Base-by-base conservation (phyloP, 2,888 invertebrate species). In the Ptychoptera albimana region DNA sequence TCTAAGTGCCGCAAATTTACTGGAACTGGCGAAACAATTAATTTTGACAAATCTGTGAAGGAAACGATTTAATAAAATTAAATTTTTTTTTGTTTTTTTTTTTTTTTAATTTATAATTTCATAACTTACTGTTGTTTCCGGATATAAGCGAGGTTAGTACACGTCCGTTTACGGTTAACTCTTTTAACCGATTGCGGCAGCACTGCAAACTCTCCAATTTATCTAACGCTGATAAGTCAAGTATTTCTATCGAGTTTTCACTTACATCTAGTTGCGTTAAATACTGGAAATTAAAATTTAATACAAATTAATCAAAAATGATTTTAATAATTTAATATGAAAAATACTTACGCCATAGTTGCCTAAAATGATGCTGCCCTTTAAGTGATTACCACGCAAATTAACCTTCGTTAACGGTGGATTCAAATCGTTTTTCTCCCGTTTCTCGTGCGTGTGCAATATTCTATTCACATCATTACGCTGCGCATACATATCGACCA, bases 331-430 rank as follows among this genome's bases (percentile, higher is more conserved):
- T 32, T 8, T 30, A 8, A 30, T 8, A 30, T 30, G 9, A 8
- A 30, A 30, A n/a, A 46, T 47, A 66, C 73, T 73, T 70, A 85
- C 86, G 61, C 83, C 84, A 64, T 86, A 86, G 61, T 85, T 86
- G 45, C 84, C 86, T 43, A 87, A 74, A 52, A 86, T 79, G 50
- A 87, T 86, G 65, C 80, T 84, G 45, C 86, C 86, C 62, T 85
- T 84, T 29, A 86, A 66, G 50, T 79, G 74, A 62, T 85, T 86
- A 50, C 81, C 77, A 44, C 83, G 70, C 36, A 86, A 67, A 59
- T 82, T 84, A n/a, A 85, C 75, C 50, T 74, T 79, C 34, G 79
- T 79, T 13, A 83, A 64, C 9, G 75, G 73, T 15, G 73, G 64
- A 44, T 53, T 55, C 10, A 34, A 32, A 31, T 35, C 16, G 16